phyloP scores from a whole-genome alignment of 1,140 invertebrate genomes.

The Pygmarrhopalites habei region DNA sequence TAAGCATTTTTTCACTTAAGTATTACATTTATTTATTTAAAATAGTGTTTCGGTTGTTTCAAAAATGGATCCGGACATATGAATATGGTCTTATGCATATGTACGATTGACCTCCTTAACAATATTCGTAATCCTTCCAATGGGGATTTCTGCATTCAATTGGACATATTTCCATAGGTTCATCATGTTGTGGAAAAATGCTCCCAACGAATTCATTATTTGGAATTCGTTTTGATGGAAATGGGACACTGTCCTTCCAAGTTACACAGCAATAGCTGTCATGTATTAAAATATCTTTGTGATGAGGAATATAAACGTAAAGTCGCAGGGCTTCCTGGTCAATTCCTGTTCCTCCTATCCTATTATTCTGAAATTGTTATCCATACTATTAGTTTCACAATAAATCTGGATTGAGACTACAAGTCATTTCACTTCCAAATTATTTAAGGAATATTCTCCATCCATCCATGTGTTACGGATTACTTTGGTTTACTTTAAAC shows the following conservation, averaged over 20 bases:
- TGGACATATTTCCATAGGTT: conserved; percentile 3
- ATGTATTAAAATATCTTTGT: conserved; percentile 7
- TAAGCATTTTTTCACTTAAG: too few relatives aligned
- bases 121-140: conserved; percentile 12
- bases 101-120: too few relatives aligned
- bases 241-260: conserved; percentile 2
- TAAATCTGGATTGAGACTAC: not conserved
- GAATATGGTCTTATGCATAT: too few relatives aligned
- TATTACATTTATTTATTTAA: too few relatives aligned
- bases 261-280: conserved; percentile 16
- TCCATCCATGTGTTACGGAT: not conserved
- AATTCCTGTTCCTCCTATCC: not conserved
- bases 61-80: too few relatives aligned
- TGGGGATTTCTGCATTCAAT: conserved; percentile 3
- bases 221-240: conserved; percentile 4
- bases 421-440: not conserved
- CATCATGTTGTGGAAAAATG: too few relatives aligned
- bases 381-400: not conserved
- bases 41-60: too few relatives aligned
- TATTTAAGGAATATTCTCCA: not conserved
- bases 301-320: not conserved
- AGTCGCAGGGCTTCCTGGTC: conserved; percentile 7
- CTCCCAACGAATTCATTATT: not conserved
- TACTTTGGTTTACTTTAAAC: too few relatives aligned
- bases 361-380: not conserved